Conservation (phyloP, 2,113 vertebrate genomes). For the Mohoua ochrocephala region DNA sequence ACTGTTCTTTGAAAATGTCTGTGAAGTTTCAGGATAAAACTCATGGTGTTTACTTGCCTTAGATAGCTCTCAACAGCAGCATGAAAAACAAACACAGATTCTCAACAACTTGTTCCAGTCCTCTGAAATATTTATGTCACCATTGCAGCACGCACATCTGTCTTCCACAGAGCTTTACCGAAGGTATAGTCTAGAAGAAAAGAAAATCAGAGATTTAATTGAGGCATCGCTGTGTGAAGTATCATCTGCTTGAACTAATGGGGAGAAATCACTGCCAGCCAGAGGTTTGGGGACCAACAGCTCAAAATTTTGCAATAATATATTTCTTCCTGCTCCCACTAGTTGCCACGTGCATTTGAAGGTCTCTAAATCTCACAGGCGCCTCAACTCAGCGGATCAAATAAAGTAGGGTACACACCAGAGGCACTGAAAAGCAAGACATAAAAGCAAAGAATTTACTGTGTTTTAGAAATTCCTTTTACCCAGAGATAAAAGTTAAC, state of each 20-base stretch:
- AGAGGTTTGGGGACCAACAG: not conserved
- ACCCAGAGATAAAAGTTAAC: not conserved
- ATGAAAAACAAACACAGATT: constrained; percentile 49
- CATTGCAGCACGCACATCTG: constrained; percentile 72
- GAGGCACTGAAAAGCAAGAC: not conserved
- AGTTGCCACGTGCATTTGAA: not conserved
- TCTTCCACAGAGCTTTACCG: constrained; percentile 52
- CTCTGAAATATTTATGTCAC: constrained; percentile 75
- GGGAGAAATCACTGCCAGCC: not conserved
- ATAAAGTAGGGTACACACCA: not conserved
- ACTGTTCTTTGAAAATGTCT: constrained; percentile 80
- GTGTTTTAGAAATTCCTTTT: not conserved
- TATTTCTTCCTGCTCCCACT: not conserved
- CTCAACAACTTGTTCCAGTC: constrained; percentile 51
- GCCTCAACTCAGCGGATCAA: not conserved
- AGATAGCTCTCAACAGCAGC: constrained; percentile 44
- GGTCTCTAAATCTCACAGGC: not conserved
- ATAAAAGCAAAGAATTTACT: not conserved
- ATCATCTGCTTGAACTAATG: not conserved
- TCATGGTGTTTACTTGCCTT: constrained; percentile 68
- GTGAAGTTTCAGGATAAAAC: constrained; percentile 79
- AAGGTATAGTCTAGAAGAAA: constrained; percentile 62
- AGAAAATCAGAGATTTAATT: constrained; percentile 31
- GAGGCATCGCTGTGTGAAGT: not conserved
- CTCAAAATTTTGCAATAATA: not conserved